Evolutionary conservation across 2,113 vertebrate species (phyloP).

Genomic region (Girardinichthys multiradiatus): DNA sequence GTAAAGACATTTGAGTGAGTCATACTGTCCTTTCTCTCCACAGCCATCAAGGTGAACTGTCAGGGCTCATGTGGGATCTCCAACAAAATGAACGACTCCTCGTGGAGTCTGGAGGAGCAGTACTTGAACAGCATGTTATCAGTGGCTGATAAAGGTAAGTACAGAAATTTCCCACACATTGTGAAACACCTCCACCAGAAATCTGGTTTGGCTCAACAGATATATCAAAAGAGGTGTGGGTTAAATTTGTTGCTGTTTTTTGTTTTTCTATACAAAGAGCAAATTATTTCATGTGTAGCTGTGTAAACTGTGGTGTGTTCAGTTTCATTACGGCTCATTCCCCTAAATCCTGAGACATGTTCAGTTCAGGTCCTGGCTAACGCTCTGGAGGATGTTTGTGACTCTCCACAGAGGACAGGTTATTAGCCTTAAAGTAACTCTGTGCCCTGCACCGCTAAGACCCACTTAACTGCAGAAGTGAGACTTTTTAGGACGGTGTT

Average conservation of each 20-base stretch:
- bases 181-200: too few species aligned
- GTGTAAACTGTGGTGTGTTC: too few species aligned
- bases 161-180: neutral
- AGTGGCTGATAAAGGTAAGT: conserved; percentile 92
- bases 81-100: conserved; percentile 86
- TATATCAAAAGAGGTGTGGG: neutral
- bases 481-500: too few species aligned
- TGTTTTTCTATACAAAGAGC: neutral
- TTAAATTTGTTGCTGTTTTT: neutral
- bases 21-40: conserved; percentile 19
- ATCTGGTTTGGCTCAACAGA: too few species aligned
- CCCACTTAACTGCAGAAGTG: neutral
- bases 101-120: conserved; percentile 89
- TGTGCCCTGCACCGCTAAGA: neutral
- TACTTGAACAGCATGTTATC: conserved; percentile 93
- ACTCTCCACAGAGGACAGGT: too few species aligned
- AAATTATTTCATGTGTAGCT: neutral
- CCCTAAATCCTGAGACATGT: too few species aligned
- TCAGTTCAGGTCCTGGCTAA: too few species aligned
- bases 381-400: too few species aligned
- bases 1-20: neutral
- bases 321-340: too few species aligned
- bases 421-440: neutral
- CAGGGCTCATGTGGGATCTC: conserved; percentile 90
- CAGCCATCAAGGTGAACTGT: conserved; percentile 96